A percentile compares a stretch with the other conserved stretches of the same genome.
These are phyloP conservation scores for Drosophila mimetica DNA, from an alignment of 2,888 invertebrate genomes.

Conservation along the genomic window DNA sequence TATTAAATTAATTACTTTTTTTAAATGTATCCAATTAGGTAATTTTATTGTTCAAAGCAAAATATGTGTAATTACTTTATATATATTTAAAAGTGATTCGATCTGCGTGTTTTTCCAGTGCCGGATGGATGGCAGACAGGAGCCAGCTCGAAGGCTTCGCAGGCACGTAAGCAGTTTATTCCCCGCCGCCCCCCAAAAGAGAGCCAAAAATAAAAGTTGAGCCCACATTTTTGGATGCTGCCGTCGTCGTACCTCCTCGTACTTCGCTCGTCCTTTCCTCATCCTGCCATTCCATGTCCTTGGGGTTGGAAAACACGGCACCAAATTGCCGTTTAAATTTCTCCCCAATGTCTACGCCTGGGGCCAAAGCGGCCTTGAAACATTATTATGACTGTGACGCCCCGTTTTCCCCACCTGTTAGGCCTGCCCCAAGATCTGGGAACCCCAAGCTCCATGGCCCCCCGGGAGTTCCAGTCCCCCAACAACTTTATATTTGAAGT, in stretches of 20 bases:
- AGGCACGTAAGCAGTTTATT: slow-evolving; percentile 76
- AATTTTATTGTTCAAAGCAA: too few species aligned
- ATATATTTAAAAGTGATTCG: too few species aligned
- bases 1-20: too few species aligned
- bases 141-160: slow-evolving; percentile 46
- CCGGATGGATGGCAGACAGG: slow-evolving; percentile 10
- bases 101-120: too few species aligned
- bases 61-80: too few species aligned
- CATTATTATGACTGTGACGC: slow-evolving; percentile 73
- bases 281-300: slow-evolving; percentile 50
- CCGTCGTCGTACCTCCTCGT: too few species aligned
- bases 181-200: slow-evolving; percentile 10
- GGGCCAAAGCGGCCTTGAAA: slow-evolving; percentile 70
- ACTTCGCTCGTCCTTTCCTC: slow-evolving; percentile 11
- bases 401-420: slow-evolving; percentile 27
- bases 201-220: slow-evolving; percentile 54
- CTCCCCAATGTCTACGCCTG: slow-evolving; percentile 62
- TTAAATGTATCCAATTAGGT: too few species aligned
- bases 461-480: slow-evolving; percentile 10
- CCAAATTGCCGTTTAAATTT: slow-evolving; percentile 81
- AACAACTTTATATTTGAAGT: slow-evolving; percentile 68
- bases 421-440: slow-evolving; percentile 23
- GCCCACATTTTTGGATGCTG: slow-evolving; percentile 63
- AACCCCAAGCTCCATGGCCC: background rate
- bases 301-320: slow-evolving; percentile 79